Conservation (phyloP, 92 coral and sea anemone genomes). For the Palythoa grandiflora region DNA sequence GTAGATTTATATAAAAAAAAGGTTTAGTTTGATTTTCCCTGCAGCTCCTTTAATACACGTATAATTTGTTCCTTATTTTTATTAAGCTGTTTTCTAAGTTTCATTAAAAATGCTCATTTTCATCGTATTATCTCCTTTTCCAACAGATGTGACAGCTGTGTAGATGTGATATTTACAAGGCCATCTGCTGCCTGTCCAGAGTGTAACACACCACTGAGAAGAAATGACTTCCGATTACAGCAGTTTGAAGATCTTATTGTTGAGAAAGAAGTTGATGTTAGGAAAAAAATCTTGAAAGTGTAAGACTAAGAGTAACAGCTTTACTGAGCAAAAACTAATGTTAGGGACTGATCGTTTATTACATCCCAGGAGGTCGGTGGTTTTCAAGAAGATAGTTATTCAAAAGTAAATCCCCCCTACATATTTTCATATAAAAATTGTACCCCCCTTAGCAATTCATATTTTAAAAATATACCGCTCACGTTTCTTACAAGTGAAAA, state of each 20-base stretch:
- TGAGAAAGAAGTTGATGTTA: conserved; percentile 98
- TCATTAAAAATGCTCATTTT: background rate
- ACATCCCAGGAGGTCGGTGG: too few species aligned
- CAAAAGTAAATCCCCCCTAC: too few species aligned
- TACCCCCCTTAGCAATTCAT: too few species aligned
- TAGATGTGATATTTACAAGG: conserved; percentile 93
- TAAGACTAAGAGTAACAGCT: conserved; percentile 20
- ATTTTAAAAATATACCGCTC: too few species aligned
- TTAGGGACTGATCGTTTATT: too few species aligned
- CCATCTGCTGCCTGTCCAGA: conserved; percentile 99
- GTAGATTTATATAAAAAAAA: too few species aligned
- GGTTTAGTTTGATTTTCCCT: too few species aligned
- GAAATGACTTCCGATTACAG: conserved; percentile 92
- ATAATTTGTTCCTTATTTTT: background rate
- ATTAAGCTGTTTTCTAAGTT: background rate
- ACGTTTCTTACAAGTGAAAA: too few species aligned
- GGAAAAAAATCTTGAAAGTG: conserved; percentile 89
- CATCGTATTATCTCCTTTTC: background rate
- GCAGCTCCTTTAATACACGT: too few species aligned
- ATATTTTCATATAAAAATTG: too few species aligned
- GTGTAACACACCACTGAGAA: conserved; percentile 92
- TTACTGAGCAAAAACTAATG: background rate
- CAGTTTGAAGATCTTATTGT: conserved; percentile 99
- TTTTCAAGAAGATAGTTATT: too few species aligned
- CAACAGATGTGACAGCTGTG: conserved; percentile 86